Conservation (phyloP, 2,113 vertebrate genomes). For the Chloroceryle aenea region DNA sequence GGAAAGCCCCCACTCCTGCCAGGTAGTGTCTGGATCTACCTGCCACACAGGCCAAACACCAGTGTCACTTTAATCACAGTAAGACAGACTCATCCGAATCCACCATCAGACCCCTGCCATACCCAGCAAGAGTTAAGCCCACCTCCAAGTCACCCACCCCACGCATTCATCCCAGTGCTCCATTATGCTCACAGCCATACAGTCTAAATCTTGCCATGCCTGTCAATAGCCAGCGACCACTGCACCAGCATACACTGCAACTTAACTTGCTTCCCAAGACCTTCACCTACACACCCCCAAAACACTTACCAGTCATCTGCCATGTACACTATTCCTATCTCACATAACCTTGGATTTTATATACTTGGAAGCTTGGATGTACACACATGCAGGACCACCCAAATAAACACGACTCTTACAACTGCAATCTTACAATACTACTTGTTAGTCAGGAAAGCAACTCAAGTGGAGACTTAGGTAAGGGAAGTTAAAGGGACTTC, state of each 20-base stretch:
- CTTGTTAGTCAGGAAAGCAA: rapidly evolving
- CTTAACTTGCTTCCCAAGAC: background rate
- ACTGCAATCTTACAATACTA: background rate
- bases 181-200: background rate
- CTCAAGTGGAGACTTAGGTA: background rate
- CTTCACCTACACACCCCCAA: background rate
- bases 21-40: too few species aligned
- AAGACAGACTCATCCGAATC: background rate
- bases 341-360: background rate
- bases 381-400: background rate
- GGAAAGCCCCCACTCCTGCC: background rate
- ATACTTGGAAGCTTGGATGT: background rate
- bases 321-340: background rate
- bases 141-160: background rate
- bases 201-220: background rate
- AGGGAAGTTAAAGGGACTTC: background rate
- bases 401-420: background rate
- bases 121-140: background rate
- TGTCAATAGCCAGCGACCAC: background rate
- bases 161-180: background rate
- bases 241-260: background rate
- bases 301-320: background rate
- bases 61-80: rapidly evolving
- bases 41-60: too few species aligned
- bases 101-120: background rate